Base-by-base conservation (phyloP, 2,888 invertebrate species). In the Plutella xylostella region DNA sequence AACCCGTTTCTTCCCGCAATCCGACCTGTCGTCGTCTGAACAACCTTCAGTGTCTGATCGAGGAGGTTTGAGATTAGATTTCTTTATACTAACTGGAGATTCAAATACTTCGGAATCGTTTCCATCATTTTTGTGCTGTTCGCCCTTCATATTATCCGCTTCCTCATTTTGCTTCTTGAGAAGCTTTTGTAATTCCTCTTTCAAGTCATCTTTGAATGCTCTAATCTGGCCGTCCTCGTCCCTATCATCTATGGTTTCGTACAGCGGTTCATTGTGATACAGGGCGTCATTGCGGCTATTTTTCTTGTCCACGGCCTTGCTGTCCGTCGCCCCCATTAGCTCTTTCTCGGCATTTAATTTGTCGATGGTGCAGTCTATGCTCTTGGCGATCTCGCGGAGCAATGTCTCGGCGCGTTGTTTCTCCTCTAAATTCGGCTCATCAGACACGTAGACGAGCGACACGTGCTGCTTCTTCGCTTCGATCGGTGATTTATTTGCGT, bases 21-120 rank as follows among this genome's bases (percentile, higher is more conserved):
- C 83, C 0, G 83, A 82, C 43, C 79, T 56, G 42, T 83, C 83
- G 21, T 83, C 83, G 40, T 83, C 82, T 0, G 83, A 82, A 49
- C 76, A 75, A 0, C 69, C 77, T 52, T 83, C 82, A 0, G 64
- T 72, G 30, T 82, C 83, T 0, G 76, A 72, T 44, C 64, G 72
- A 0, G 83, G 83, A 15, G 63, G 70, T 51, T 83, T 83, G 31
- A 83, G 58, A 48, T 78, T 82, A 0, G 82, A 82, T 57, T 83
- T 82, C 46, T 73, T 79, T 4, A 58, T 60, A 14, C 61, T 56
- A 2, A 64, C 60, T 0, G 68, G 71, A 2, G 76, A 72, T 42
- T 72, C 73, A 12, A 42, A 12, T 53, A 59, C 40, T 9, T 50
- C 41, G 15, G 31, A 25, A 34, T 25, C 28, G n/a, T 9, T 37